These are phyloP conservation scores for Xyliphius kryptos DNA, from an alignment of 2,113 vertebrate genomes.

Conservation along the genomic window DNA sequence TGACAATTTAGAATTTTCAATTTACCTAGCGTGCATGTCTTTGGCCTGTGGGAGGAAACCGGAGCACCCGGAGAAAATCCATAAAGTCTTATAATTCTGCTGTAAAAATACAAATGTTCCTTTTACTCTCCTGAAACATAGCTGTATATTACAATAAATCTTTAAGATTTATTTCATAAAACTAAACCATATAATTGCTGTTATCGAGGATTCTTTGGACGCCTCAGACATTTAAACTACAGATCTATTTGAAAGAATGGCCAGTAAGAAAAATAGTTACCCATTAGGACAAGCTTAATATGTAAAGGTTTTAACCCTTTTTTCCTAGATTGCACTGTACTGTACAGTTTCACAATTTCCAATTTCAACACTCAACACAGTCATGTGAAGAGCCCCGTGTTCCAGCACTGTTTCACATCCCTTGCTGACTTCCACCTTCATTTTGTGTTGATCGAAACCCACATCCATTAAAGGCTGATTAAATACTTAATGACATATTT, in stretches of 20 bases:
- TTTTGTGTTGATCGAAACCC: constrained; percentile 2
- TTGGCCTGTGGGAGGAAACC: too few relatives aligned
- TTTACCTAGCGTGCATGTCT: too few relatives aligned
- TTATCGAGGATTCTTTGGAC: background rate
- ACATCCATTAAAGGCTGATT: constrained; percentile 16
- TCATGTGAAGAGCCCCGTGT: background rate
- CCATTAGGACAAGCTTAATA: background rate
- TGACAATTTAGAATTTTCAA: too few relatives aligned
- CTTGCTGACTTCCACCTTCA: background rate
- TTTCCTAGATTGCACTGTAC: background rate
- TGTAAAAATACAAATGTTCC: background rate
- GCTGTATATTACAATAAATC: constrained; percentile 9
- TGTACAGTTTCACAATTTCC: background rate
- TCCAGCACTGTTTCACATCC: constrained; percentile 15
- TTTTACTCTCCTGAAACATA: background rate
- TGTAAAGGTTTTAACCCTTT: background rate
- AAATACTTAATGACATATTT: constrained; percentile 12
- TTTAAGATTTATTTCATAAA: constrained; percentile 3
- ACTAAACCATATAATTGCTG: background rate
- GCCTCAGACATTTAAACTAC: background rate
- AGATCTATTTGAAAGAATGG: background rate
- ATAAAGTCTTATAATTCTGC: background rate
- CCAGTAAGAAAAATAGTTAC: background rate
- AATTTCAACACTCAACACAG: constrained; percentile 8
- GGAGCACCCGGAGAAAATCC: too few relatives aligned